Evolutionary conservation across 2,888 invertebrate species (phyloP).

Genomic region (Endomychus coccineus): DNA sequence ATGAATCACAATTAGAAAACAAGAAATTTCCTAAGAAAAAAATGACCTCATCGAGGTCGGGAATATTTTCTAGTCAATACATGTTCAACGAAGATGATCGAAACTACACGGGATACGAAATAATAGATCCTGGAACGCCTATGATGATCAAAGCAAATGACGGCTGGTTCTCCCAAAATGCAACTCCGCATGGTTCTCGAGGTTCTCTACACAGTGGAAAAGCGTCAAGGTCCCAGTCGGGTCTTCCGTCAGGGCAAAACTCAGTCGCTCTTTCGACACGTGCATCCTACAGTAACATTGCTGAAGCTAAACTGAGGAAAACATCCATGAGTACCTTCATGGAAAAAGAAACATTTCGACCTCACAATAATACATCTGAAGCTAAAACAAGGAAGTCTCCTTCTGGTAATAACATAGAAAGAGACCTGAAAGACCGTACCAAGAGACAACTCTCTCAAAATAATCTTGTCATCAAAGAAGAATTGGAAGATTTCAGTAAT

Average conservation of each 20-base stretch:
- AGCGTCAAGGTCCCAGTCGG: slow-evolving; percentile 41
- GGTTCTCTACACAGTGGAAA: slow-evolving; percentile 38
- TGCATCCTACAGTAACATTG: slow-evolving; percentile 31
- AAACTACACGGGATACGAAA: slow-evolving; percentile 55
- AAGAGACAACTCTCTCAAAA: slow-evolving; percentile 22
- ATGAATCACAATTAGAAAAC: too few species aligned
- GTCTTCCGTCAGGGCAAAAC: slow-evolving; percentile 25
- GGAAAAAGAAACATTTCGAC: slow-evolving; percentile 17
- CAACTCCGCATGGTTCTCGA: slow-evolving; percentile 35
- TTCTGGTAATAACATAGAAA: too few species aligned
- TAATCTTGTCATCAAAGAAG: slow-evolving; percentile 28
- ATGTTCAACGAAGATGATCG: slow-evolving; percentile 58
- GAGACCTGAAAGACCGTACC: slow-evolving; percentile 21
- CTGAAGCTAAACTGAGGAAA: slow-evolving; percentile 25
- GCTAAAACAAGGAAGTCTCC: too few species aligned
- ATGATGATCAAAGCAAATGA: slow-evolving; percentile 60
- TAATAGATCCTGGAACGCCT: slow-evolving; percentile 58
- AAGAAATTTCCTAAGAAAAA: too few species aligned
- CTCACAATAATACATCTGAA: too few species aligned
- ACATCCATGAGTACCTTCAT: slow-evolving; percentile 20
- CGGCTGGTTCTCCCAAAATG: slow-evolving; percentile 50
- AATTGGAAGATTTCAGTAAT: too few species aligned
- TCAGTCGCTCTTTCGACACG: slow-evolving; percentile 43
- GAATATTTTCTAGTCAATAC: slow-evolving; percentile 57
- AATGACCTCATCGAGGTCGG: slow-evolving; percentile 33